A percentile compares a stretch with the other conserved stretches of the same genome.
Conservation (phyloP, 2,888 invertebrate genomes). For the Nomada fabriciana region DNA sequence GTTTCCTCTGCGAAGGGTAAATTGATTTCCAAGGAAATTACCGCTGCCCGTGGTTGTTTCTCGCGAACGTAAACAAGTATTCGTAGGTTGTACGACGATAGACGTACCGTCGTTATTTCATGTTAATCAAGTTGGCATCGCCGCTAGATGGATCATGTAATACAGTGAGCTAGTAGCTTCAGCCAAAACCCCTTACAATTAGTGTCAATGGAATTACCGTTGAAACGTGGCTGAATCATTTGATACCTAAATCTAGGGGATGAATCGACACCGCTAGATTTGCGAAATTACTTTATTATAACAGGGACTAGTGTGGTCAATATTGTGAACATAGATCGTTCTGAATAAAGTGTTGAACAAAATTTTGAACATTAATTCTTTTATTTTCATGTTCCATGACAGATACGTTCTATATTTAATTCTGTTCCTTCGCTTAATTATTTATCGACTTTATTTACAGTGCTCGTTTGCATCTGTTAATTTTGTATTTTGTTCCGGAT, state of each 20-base stretch:
- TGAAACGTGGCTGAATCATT: slow-evolving; percentile 33
- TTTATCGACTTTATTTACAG: too few relatives aligned
- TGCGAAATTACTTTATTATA: neutral
- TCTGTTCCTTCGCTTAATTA: too few relatives aligned
- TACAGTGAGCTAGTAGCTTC: slow-evolving; percentile 24
- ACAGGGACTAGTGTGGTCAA: too few relatives aligned
- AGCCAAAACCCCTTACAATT: slow-evolving; percentile 54
- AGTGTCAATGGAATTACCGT: slow-evolving; percentile 54
- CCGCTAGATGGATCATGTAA: slow-evolving; percentile 48
- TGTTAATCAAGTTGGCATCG: slow-evolving; percentile 63
- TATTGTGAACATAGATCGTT: too few relatives aligned
- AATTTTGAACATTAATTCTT: too few relatives aligned
- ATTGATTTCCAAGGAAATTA: slow-evolving; percentile 9
- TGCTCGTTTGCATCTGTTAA: too few relatives aligned
- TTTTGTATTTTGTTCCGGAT: too few relatives aligned
- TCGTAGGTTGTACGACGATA: slow-evolving; percentile 36
- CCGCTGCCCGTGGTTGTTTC: slow-evolving; percentile 5
- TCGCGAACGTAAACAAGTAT: slow-evolving; percentile 34
- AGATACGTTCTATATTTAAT: too few relatives aligned
- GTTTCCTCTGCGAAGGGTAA: neutral
- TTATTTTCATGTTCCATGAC: too few relatives aligned
- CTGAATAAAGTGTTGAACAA: too few relatives aligned
- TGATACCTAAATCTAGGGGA: neutral
- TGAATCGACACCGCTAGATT: neutral
- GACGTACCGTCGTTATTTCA: slow-evolving; percentile 41